Evolutionary conservation across 1,140 invertebrate species (phyloP).

Genomic region (Artemia franciscana): DNA sequence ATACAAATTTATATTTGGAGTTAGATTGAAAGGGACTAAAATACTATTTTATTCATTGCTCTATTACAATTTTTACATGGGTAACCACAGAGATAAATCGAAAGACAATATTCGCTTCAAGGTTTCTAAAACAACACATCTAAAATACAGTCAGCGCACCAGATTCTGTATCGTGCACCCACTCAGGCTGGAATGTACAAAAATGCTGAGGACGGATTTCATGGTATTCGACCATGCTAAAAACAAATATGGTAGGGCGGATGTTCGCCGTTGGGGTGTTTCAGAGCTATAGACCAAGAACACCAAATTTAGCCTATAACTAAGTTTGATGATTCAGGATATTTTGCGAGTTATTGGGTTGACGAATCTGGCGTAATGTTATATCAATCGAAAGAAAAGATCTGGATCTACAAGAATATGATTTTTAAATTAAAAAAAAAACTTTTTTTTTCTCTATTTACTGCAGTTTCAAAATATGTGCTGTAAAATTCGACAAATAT

Average conservation of each 20-base stretch:
- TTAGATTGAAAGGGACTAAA: too few species aligned
- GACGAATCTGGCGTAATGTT: too few species aligned
- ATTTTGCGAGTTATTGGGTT: not conserved
- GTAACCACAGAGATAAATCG: too few species aligned
- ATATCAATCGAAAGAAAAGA: not conserved
- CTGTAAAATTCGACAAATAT: not conserved
- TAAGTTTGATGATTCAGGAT: not conserved
- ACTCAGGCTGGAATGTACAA: not conserved
- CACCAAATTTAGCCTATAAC: not conserved
- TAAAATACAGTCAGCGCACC: not conserved
- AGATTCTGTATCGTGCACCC: not conserved
- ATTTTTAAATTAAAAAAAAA: not conserved
- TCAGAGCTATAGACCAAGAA: not conserved
- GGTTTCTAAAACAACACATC: too few species aligned
- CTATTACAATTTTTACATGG: too few species aligned
- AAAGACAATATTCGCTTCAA: too few species aligned
- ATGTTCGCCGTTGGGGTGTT: not conserved
- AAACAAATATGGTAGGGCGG: not conserved
- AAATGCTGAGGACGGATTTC: not conserved
- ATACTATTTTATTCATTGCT: too few species aligned
- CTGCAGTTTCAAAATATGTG: not conserved
- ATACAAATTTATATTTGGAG: too few species aligned
- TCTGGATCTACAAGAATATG: not conserved
- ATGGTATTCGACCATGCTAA: not conserved
- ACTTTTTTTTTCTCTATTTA: not conserved